A percentile compares a stretch with the other conserved stretches of the same genome.
These are phyloP conservation scores for Actinopyga echinites DNA, from an alignment of 53 echinoderm and acorn worm species.

Conservation along the genomic window DNA sequence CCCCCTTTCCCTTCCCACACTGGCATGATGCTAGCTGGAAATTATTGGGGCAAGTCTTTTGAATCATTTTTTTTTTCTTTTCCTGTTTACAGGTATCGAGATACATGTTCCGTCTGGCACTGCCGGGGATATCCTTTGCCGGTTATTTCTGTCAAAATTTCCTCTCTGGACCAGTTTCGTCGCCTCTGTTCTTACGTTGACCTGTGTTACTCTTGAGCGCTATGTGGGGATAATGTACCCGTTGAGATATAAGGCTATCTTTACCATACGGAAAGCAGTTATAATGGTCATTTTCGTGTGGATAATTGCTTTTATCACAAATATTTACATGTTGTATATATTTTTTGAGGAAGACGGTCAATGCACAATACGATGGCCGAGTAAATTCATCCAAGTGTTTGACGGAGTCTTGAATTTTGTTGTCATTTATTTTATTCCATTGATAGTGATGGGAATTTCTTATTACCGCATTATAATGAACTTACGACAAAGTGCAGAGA, in stretches of 20 bases:
- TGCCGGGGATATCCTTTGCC: conserved; percentile 74
- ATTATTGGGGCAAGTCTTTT: too few relatives aligned
- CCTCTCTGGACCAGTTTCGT: conserved; percentile 92
- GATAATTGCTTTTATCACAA: conserved; percentile 64
- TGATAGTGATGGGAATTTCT: conserved; percentile 78
- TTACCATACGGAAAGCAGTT: conserved; percentile 61
- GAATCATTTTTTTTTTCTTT: too few relatives aligned
- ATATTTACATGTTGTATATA: conserved; percentile 85
- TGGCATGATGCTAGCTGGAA: too few relatives aligned
- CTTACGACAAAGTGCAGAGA: conserved; percentile 59
- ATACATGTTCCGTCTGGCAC: conserved; percentile 73
- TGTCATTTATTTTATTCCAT: conserved; percentile 85
- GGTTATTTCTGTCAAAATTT: conserved; percentile 88
- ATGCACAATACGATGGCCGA: conserved; percentile 70
- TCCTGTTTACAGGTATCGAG: conserved; percentile 59
- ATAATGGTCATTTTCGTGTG: conserved; percentile 72
- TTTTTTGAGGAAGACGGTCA: conserved; percentile 48
- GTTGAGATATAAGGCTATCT: conserved; percentile 71
- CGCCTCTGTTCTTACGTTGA: conserved; percentile 85
- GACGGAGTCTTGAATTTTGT: conserved; percentile 77
- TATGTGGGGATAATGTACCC: conserved; percentile 90
- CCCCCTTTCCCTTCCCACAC: too few relatives aligned
- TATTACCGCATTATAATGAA: conserved; percentile 77
- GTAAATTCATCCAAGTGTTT: conserved; percentile 62
- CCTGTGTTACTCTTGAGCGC: conserved; percentile 88